phyloP scores from a whole-genome alignment of 1,140 invertebrate genomes.

The Temnothorax nylanderi region DNA sequence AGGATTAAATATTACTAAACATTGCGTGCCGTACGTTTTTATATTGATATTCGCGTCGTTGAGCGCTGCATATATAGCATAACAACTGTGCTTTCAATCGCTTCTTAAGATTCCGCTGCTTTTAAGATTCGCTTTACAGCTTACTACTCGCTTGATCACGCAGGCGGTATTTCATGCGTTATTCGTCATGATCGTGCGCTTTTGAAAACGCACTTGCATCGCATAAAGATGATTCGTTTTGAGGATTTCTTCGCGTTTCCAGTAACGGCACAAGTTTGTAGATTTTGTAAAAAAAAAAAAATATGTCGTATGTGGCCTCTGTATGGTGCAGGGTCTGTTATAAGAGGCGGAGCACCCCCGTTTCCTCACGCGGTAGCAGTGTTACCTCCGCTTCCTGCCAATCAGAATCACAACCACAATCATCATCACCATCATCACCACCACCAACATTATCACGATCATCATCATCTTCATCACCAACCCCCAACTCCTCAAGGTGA shows the following conservation, averaged over 20 bases:
- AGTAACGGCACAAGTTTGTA: conserved; percentile 51
- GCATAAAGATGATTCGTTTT: neutral
- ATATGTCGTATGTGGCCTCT: conserved; percentile 79
- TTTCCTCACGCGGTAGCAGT: conserved; percentile 89
- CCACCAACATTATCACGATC: conserved; percentile 80
- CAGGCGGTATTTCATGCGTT: conserved; percentile 18
- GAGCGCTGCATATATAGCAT: conserved; percentile 9
- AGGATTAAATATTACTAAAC: conserved; percentile 8
- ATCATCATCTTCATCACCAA: conserved; percentile 82
- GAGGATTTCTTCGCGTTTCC: neutral
- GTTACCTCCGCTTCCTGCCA: conserved; percentile 87
- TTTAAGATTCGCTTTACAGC: conserved; percentile 47
- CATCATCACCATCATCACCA: conserved; percentile 78
- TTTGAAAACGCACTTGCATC: neutral
- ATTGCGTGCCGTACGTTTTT: neutral
- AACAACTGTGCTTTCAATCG: conserved; percentile 39
- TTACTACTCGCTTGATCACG: conserved; percentile 30
- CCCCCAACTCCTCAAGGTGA: conserved; percentile 87
- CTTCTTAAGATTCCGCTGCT: conserved; percentile 21
- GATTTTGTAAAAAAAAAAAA: conserved; percentile 49
- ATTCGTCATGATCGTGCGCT: conserved; percentile 5
- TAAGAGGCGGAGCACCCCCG: conserved; percentile 84
- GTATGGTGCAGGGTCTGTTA: conserved; percentile 83
- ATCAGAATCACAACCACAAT: conserved; percentile 82
- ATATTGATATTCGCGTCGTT: neutral